phyloP scores from a whole-genome alignment of 1,140 invertebrate genomes.

The Parapsyche elsis region DNA sequence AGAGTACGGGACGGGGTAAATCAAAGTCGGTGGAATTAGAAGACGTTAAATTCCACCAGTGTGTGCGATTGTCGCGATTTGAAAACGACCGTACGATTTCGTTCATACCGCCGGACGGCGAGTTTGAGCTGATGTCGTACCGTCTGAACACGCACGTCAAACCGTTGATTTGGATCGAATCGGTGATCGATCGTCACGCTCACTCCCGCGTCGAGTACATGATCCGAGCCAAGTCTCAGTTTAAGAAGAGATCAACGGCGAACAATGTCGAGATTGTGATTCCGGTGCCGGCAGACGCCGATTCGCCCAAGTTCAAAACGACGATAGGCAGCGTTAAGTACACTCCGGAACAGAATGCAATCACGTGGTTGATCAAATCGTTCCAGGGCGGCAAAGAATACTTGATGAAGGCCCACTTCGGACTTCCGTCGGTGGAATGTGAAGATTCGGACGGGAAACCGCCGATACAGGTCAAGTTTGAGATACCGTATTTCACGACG shows the following conservation, averaged over 20 bases:
- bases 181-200: slow-evolving; percentile 98
- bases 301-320: slow-evolving; percentile 99
- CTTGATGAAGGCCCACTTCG: slow-evolving; percentile 98
- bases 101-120: slow-evolving; percentile 99
- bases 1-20: slow-evolving; percentile 97
- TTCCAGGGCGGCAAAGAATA: slow-evolving; percentile 99
- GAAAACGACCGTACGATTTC: slow-evolving; percentile 99
- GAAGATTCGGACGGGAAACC: slow-evolving; percentile 97
- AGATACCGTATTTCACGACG: slow-evolving; percentile 99
- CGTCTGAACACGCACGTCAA: slow-evolving; percentile 97
- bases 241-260: slow-evolving; percentile 97
- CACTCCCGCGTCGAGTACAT: slow-evolving; percentile 99
- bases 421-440: slow-evolving; percentile 95
- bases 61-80: slow-evolving; percentile 96
- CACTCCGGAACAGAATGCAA: slow-evolving; percentile 96
- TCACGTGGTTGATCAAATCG: slow-evolving; percentile 99
- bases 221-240: slow-evolving; percentile 99
- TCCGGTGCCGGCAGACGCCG: slow-evolving; percentile 97
- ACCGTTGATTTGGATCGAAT: slow-evolving; percentile 99
- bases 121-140: slow-evolving; percentile 99
- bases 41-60: slow-evolving; percentile 99
- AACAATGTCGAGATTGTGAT: slow-evolving; percentile 99
- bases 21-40: slow-evolving; percentile 99
- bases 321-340: slow-evolving; percentile 98
- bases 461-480: slow-evolving; percentile 99